Conservation (phyloP, 2,113 vertebrate genomes). For the Hystrix cristata region DNA sequence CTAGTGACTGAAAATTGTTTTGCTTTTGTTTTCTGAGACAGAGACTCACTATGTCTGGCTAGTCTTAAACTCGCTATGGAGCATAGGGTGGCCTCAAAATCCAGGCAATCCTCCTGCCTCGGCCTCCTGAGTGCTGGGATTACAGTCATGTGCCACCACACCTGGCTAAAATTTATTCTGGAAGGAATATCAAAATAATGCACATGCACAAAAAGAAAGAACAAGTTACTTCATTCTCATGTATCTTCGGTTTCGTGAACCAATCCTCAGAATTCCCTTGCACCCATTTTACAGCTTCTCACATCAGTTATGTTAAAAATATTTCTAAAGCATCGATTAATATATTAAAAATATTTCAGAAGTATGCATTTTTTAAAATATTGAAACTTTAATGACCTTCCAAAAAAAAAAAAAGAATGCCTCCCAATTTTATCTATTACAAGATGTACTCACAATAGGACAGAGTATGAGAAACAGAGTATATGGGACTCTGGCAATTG, state of each 20-base stretch:
- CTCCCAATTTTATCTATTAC: constrained; percentile 31
- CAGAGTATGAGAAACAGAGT: background rate
- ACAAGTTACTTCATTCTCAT: constrained; percentile 50
- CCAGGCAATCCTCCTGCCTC: background rate
- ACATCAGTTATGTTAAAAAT: constrained; percentile 3
- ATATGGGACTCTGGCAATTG: background rate
- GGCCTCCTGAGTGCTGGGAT: background rate
- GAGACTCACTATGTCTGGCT: background rate
- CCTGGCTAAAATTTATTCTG: background rate
- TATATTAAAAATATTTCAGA: background rate
- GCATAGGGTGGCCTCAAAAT: background rate
- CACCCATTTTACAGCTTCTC: background rate
- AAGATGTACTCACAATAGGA: background rate
- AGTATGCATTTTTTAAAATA: background rate
- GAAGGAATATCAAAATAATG: constrained; percentile 57
- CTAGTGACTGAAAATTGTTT: constrained; percentile 35
- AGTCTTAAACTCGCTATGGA: background rate
- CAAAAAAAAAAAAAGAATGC: background rate
- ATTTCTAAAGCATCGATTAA: constrained; percentile 45
- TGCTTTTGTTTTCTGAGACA: background rate
- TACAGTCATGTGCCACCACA: background rate
- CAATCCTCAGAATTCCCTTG: background rate
- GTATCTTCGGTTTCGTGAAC: constrained; percentile 59
- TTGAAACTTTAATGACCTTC: background rate
- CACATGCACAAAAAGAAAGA: background rate